Percentiles rank a stretch among this genome's conserved stretches.
Evolutionary conservation across 1,140 invertebrate genomes (phyloP).

Genomic region (Ylistrum balloti): DNA sequence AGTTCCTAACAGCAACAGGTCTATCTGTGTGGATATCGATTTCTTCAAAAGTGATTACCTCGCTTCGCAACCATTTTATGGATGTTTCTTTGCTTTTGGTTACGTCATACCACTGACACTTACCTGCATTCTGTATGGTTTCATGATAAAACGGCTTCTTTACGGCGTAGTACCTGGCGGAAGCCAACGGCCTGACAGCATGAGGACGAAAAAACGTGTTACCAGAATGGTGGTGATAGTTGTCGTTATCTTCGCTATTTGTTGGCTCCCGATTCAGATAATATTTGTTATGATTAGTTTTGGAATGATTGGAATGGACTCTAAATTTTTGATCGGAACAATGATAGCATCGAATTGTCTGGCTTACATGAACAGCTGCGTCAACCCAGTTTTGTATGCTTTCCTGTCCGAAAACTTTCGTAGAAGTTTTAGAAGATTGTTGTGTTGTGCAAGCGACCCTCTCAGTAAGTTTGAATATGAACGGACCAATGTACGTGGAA

Average conservation of each 20-base stretch:
- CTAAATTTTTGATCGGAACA: constrained; percentile 85
- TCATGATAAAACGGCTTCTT: constrained; percentile 90
- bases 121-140: constrained; percentile 94
- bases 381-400: constrained; percentile 98
- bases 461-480: constrained; percentile 76
- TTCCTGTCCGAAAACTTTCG: constrained; percentile 94
- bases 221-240: constrained; percentile 97
- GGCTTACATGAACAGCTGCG: constrained; percentile 96
- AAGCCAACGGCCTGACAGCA: constrained; percentile 87
- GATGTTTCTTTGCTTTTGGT: constrained; percentile 83
- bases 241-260: constrained; percentile 96
- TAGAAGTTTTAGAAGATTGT: constrained; percentile 90
- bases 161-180: constrained; percentile 88
- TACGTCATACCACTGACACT: constrained; percentile 84
- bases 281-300: constrained; percentile 75
- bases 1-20: constrained; percentile 83
- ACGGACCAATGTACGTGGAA: constrained; percentile 69
- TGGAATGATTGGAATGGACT: constrained; percentile 82
- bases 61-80: constrained; percentile 75
- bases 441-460: constrained; percentile 71
- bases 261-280: constrained; percentile 96
- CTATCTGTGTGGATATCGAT: constrained; percentile 72
- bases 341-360: constrained; percentile 95
- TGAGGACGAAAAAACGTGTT: constrained; percentile 94
- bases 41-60: constrained; percentile 14